Evolutionary conservation across 64 coral and sea anemone species (phyloP).

Genomic region (Trachythela sp.): DNA sequence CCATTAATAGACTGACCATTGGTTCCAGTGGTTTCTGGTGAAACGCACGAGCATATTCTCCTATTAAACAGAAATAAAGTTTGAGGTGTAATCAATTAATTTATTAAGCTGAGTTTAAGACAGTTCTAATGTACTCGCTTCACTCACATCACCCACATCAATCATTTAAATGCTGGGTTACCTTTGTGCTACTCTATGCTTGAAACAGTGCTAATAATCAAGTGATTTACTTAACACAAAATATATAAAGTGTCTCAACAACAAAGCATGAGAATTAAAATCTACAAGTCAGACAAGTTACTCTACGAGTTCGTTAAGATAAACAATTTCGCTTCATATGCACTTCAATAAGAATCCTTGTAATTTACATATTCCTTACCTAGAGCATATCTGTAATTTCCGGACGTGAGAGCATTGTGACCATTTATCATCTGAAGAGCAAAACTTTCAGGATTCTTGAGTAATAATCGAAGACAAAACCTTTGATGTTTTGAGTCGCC

Average conservation of each 20-base stretch:
- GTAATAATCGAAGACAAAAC: slow-evolving; percentile 60
- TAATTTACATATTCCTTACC: slow-evolving; percentile 45
- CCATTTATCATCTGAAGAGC: slow-evolving; percentile 70
- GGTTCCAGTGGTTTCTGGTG: slow-evolving; percentile 72
- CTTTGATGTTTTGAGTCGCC: slow-evolving; percentile 62
- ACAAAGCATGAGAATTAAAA: too few relatives aligned
- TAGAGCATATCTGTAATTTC: slow-evolving; percentile 79
- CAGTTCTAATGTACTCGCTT: too few relatives aligned
- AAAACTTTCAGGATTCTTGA: slow-evolving; percentile 69
- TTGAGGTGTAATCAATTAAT: not conserved
- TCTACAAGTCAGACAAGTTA: too few relatives aligned
- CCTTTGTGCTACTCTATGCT: too few relatives aligned
- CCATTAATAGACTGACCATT: slow-evolving; percentile 63
- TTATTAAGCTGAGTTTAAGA: too few relatives aligned
- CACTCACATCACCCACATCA: too few relatives aligned
- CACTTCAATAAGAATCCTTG: not conserved
- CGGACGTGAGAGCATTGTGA: slow-evolving; percentile 74
- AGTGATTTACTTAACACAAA: too few relatives aligned
- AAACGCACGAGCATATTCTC: slow-evolving; percentile 80
- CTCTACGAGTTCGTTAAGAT: too few relatives aligned
- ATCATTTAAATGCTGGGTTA: too few relatives aligned
- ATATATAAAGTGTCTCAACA: too few relatives aligned
- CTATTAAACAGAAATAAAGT: not conserved
- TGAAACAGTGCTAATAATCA: too few relatives aligned
- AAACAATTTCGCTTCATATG: not conserved